A percentile compares a stretch with the other conserved stretches of the same genome.
Conservation (phyloP, 2,888 invertebrate species). For the Lasioglossum calceatum region DNA sequence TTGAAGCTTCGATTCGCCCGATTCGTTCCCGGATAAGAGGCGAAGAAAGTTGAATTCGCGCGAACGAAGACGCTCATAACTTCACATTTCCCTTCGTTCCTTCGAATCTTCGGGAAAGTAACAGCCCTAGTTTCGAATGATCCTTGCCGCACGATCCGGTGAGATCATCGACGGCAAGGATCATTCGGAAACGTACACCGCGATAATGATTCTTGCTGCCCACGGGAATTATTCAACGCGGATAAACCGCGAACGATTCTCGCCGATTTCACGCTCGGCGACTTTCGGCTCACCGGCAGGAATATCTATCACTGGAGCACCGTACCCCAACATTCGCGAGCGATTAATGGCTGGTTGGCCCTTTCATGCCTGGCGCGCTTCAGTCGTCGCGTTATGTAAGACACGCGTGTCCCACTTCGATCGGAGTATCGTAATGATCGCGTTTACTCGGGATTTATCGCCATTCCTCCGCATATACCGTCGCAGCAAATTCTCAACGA, state of each 20-base stretch:
- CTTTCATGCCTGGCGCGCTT: conserved; percentile 26
- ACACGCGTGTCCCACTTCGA: conserved; percentile 9
- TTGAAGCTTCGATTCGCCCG: too few species aligned
- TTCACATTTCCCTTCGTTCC: too few species aligned
- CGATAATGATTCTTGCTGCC: neutral
- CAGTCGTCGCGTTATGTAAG: conserved; percentile 29
- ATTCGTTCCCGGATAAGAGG: too few species aligned
- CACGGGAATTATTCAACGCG: neutral
- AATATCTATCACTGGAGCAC: neutral
- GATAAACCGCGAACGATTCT: neutral
- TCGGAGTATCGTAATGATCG: conserved; percentile 16
- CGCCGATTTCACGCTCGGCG: neutral
- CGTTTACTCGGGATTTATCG: conserved; percentile 3
- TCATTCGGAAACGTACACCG: neutral
- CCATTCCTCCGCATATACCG: neutral
- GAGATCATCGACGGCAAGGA: neutral
- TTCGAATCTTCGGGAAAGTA: too few species aligned
- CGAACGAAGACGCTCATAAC: too few species aligned
- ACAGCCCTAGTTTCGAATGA: too few species aligned
- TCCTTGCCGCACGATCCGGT: too few species aligned
- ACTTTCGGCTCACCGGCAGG: neutral
- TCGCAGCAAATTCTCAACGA: neutral
- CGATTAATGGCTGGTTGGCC: neutral
- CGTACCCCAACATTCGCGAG: too few species aligned
- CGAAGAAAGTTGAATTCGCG: too few species aligned